These are phyloP conservation scores for Achroia grisella DNA, from an alignment of 1,140 invertebrate genomes.

Conservation along the genomic window DNA sequence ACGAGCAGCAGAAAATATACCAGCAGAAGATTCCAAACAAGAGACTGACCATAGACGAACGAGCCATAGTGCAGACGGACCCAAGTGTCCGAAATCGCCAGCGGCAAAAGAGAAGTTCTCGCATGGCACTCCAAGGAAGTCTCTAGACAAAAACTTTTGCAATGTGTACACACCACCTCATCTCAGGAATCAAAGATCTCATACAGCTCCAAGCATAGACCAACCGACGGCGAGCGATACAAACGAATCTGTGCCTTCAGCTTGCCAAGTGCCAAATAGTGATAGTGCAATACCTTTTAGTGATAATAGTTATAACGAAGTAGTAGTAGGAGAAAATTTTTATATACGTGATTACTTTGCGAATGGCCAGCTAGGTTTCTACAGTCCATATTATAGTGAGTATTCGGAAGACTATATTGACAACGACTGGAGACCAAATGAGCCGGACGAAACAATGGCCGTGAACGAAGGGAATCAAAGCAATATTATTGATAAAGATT, in stretches of 20 bases:
- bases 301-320: conserved; percentile 61
- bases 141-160: conserved; percentile 60
- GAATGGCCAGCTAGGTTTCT: conserved; percentile 61
- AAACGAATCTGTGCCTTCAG: conserved; percentile 49
- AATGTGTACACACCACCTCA: conserved; percentile 70
- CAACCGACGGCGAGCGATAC: conserved; percentile 22
- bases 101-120: conserved; percentile 43
- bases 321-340: conserved; percentile 58
- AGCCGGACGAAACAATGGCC: conserved; percentile 49
- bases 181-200: conserved; percentile 53
- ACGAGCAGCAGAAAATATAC: conserved; percentile 69
- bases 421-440: conserved; percentile 45
- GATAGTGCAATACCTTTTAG: conserved; percentile 64
- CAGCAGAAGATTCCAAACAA: conserved; percentile 34
- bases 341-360: conserved; percentile 68
- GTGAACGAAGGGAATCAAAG: conserved; percentile 38
- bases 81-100: conserved; percentile 52
- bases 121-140: conserved; percentile 46
- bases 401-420: conserved; percentile 26
- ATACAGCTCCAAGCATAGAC: conserved; percentile 34
- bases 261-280: conserved; percentile 64
- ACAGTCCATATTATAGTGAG: conserved; percentile 44
- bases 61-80: conserved; percentile 25
- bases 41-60: conserved; percentile 28
- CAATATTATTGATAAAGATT: conserved; percentile 60